Conservation (phyloP, 1,140 invertebrate genomes). For the Calephelis nemesis region DNA sequence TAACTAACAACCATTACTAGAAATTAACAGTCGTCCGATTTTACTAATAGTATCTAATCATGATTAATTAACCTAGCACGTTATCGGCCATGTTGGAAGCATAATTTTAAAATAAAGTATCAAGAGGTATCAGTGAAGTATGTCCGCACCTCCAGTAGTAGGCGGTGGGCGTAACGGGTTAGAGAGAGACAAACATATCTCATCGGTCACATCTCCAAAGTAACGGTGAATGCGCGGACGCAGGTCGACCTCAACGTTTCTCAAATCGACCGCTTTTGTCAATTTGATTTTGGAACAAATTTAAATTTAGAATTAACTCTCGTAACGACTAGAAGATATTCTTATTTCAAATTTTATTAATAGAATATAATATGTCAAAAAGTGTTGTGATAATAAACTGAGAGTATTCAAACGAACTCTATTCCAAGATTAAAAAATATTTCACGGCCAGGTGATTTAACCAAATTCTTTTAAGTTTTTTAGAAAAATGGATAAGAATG, state of each 20-base stretch:
- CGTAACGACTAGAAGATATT: slow-evolving; percentile 1
- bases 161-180: slow-evolving; percentile 38
- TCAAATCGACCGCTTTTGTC: slow-evolving; percentile 40
- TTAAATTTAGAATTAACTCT: slow-evolving; percentile 9
- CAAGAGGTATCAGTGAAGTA: slow-evolving; percentile 29
- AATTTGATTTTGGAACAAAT: slow-evolving; percentile 23
- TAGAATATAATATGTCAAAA: background rate
- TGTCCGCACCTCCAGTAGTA: slow-evolving; percentile 32
- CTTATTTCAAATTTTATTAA: slow-evolving; percentile 30
- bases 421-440: no score
- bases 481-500: no score
- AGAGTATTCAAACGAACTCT: no score
- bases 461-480: no score
- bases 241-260: slow-evolving; percentile 41
- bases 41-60: slow-evolving; percentile 1
- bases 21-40: background rate
- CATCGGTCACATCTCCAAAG: slow-evolving; percentile 24
- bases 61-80: slow-evolving; percentile 4
- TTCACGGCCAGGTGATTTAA: no score
- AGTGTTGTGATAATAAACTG: background rate
- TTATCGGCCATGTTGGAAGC: slow-evolving; percentile 4
- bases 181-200: slow-evolving; percentile 32
- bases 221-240: slow-evolving; percentile 55
- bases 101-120: slow-evolving; percentile 34
- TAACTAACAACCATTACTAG: background rate